Base-by-base conservation (phyloP, 2,888 invertebrate genomes). In the Mimumesa dahlbomi region DNA sequence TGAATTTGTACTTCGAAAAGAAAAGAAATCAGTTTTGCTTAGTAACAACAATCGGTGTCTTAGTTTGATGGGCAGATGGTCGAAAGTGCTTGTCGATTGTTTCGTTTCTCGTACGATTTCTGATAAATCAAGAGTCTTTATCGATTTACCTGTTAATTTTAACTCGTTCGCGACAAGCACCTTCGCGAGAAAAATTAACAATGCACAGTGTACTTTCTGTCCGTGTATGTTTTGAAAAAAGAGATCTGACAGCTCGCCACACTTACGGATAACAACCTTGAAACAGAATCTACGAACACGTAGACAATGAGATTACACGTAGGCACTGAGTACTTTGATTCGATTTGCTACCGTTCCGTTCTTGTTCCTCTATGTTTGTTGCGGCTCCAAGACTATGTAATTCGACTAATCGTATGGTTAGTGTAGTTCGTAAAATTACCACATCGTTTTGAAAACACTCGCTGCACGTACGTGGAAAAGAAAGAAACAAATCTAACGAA, bases 271-370 rank as follows among this genome's bases (percentile, higher is more conserved):
- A 65, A 75, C 59, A 75, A 73, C 53, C 64, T 73, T 70, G 74
- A 73, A 73, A 61, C 72, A 80, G 46, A 74, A 76, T 79, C 70
- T 73, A 79, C 62, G n/a, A 77, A 79, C 75, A 75, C 54, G 67
- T 73, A 75, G 69, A 77, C 70, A 73, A 73, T 25, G 68, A 66
- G 58, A 77, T 73, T 75, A 74, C 63, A 65, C 73, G 58, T 56
- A 74, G 80, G 79, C 83, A 79, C 83, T 81, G 71, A 65, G 49
- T 49, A 21, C 43, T 50, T 49, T 19, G 29, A 29, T 65, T 52
- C 36, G 14, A 31, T 14, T 52, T 25, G 38, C 16, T 36, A 46
- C 43, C 38, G 25, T 13, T 34, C 31, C 48, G 36, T 36, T n/a
- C n/a, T n/a, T n/a, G n/a, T n/a, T n/a, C n/a, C n/a, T n/a, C n/a